These are phyloP conservation scores for Nannoperca obscura DNA, from an alignment of 2,797 vertebrate genomes.

Conservation along the genomic window DNA sequence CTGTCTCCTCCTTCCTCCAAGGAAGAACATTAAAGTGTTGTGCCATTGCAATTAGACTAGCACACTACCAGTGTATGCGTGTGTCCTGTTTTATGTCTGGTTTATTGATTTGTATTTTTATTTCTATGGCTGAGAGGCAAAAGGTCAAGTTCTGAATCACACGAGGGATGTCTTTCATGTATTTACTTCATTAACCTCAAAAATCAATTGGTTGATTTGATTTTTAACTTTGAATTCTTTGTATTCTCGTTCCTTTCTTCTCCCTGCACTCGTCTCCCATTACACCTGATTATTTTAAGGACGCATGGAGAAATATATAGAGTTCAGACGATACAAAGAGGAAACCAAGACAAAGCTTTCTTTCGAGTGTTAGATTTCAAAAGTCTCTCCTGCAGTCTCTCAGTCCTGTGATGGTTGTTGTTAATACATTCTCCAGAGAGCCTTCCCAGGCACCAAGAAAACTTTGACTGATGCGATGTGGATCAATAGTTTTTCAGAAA, in stretches of 20 bases:
- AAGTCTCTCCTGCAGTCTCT: conserved; percentile 48
- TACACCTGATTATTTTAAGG: conserved; percentile 51
- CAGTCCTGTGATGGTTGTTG: conserved; percentile 50
- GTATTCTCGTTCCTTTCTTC: conserved; percentile 16
- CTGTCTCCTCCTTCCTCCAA: background rate
- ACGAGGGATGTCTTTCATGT: conserved; percentile 11
- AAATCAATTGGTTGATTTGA: conserved; percentile 25
- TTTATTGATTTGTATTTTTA: conserved; percentile 20
- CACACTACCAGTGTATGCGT: background rate
- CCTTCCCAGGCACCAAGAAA: conserved; percentile 57
- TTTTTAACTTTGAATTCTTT: conserved; percentile 38
- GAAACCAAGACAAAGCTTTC: conserved; percentile 32
- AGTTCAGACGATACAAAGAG: conserved; percentile 40
- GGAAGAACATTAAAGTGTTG: background rate
- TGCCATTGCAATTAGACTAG: conserved; percentile 14
- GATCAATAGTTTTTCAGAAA: conserved; percentile 77
- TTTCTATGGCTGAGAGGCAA: conserved; percentile 3
- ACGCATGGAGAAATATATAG: conserved; percentile 15
- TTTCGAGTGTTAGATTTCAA: conserved; percentile 51
- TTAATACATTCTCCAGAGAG: conserved; percentile 68
- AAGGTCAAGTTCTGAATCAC: conserved; percentile 47
- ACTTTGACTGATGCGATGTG: conserved; percentile 70
- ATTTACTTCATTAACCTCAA: conserved; percentile 52
- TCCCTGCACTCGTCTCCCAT: conserved; percentile 13
- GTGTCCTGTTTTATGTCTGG: conserved; percentile 15